A percentile compares a stretch with the other conserved stretches of the same genome.
phyloP scores from a whole-genome alignment of 2,797 vertebrate genomes.

The Carduelis carduelis region DNA sequence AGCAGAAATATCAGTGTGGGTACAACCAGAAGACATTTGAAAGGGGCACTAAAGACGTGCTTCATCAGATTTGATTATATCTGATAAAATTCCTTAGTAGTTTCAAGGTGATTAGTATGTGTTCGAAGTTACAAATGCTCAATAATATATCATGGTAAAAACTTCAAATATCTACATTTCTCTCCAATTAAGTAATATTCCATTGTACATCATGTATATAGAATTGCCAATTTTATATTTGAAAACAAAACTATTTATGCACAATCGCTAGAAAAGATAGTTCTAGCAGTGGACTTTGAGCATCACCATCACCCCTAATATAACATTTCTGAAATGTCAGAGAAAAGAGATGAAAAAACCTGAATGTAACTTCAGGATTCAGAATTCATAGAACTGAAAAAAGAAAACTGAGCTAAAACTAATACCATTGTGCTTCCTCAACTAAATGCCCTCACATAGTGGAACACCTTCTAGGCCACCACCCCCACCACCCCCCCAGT shows the following conservation, averaged over 20 bases:
- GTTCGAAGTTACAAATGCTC: not conserved
- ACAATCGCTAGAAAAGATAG: rapidly evolving
- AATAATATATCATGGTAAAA: not conserved
- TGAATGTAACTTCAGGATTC: not conserved
- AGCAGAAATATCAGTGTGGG: not conserved
- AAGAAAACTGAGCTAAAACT: rapidly evolving
- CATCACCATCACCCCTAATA: not conserved
- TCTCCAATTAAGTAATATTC: not conserved
- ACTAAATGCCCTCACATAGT: rapidly evolving
- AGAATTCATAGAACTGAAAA: not conserved
- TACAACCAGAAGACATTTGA: not conserved
- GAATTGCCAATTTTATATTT: not conserved
- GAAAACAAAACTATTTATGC: not conserved
- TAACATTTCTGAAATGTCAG: not conserved
- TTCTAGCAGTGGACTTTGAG: too few relatives aligned
- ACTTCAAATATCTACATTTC: not conserved
- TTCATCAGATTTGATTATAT: not conserved
- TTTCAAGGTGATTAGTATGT: not conserved
- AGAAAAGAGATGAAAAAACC: not conserved
- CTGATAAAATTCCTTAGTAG: not conserved
- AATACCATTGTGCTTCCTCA: rapidly evolving
- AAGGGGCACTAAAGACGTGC: not conserved
- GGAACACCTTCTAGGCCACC: not conserved
- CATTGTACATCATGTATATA: rapidly evolving
- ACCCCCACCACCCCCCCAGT: not conserved